Base-by-base conservation (phyloP, 1,140 invertebrate species). In the Dinothrombium tinctorium region DNA sequence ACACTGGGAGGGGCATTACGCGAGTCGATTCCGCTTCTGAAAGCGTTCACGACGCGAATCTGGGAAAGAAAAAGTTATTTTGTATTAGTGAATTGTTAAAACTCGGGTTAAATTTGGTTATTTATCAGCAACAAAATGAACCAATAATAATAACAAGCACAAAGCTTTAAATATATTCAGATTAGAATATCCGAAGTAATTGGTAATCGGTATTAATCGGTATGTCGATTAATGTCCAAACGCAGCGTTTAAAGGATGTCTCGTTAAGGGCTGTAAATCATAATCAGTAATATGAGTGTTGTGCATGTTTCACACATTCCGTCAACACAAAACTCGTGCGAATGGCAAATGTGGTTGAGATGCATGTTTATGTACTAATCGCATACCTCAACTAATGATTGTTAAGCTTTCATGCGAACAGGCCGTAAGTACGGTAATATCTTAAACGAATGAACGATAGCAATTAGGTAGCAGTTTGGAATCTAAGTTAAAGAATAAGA, bases 21-120 rank as follows among this genome's bases (percentile, higher is more conserved):
- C 64, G 79, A 71, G 69, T 94, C 86, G 67, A 92, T 71, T 60
- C 83, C 86, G 72, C 90, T 84, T 63, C 87, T 83, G 72, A 94
- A 94, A 68, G 87, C 87, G 71, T 94, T 92, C 66, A 92, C 84
- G 71, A 92, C 87, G 69, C 87, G 83, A 64, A 94, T 92, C 84
- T 89, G 75, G 7, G 20, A 12, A 32, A 7, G 17, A 4, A 32
- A 5, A 32, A 12, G 12, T n/a, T n/a, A n/a, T n/a, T n/a, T n/a
- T n/a, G n/a, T n/a, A n/a, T n/a, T n/a, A 15, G 17, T 7, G 29
- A 12, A 32, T 7, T 12, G 5, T 14, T 4, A 32, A 12, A 32
- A 6, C 20, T 9, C 7, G 15, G 33, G 23, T 22, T 22, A 36
- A 9, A 21, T 22, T 22, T 9, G 33, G 11, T 14, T 17, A 33